A percentile compares a stretch with the other conserved stretches of the same genome.
These are phyloP conservation scores for Tenebrio molitor DNA, from an alignment of 1,140 invertebrate genomes.

Conservation along the genomic window DNA sequence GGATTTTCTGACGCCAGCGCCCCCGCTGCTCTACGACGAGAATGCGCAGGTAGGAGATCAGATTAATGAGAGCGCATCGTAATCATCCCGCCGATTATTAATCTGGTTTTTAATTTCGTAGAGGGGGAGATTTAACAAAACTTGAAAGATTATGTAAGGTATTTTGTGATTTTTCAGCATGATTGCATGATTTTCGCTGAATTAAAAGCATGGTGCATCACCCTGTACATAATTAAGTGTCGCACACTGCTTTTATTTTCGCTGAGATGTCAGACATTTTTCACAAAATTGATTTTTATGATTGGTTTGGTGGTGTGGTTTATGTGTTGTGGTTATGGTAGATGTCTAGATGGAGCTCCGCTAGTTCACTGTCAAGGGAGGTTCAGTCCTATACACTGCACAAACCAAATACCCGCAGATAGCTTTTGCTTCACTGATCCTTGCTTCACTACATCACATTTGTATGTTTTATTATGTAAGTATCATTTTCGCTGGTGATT, in stretches of 20 bases:
- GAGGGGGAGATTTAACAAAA: conserved; percentile 36
- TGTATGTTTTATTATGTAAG: conserved; percentile 6
- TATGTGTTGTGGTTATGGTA: conserved; percentile 69
- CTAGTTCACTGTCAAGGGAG: conserved; percentile 74
- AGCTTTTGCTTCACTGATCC: conserved; percentile 46
- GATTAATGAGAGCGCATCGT: not conserved
- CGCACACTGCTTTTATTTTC: conserved; percentile 29
- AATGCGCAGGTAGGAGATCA: conserved; percentile 37
- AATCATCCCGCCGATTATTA: not conserved
- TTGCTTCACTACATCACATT: conserved; percentile 37
- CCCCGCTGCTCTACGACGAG: conserved; percentile 48
- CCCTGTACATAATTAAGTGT: conserved; percentile 21
- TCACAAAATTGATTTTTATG: conserved; percentile 5
- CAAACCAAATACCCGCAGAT: conserved; percentile 51
- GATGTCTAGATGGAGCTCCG: conserved; percentile 75
- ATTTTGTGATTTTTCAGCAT: conserved; percentile 29
- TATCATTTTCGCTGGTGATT: conserved; percentile 12
- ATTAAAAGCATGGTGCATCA: conserved; percentile 25
- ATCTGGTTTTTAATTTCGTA: conserved; percentile 5
- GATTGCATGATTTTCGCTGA: conserved; percentile 8
- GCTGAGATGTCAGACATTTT: too few relatives aligned
- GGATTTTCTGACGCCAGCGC: conserved; percentile 70
- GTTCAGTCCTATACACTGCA: conserved; percentile 71
- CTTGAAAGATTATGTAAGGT: conserved; percentile 27
- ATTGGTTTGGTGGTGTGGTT: conserved; percentile 46